A percentile compares a stretch with the other conserved stretches of the same genome.
Evolutionary conservation across 2,888 invertebrate species (phyloP).

Genomic region (Glyphotaelius pellucidus): DNA sequence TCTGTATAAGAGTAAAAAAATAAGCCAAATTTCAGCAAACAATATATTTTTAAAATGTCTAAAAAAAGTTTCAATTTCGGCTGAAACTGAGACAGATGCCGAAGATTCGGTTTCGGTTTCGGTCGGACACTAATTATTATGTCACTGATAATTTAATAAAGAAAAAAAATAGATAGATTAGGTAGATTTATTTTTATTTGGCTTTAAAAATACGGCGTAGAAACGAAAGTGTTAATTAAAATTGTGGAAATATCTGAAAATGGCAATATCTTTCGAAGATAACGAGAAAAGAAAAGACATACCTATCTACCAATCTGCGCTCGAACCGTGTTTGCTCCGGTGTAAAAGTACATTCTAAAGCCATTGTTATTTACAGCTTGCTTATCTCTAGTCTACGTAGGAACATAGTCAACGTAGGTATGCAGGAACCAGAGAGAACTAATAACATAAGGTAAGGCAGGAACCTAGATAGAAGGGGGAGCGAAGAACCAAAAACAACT

Average conservation of each 20-base stretch:
- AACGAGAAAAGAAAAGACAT: neutral
- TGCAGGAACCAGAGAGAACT: neutral
- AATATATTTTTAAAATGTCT: too few relatives aligned
- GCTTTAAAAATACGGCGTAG: neutral
- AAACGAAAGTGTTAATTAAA: neutral
- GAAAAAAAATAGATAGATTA: too few relatives aligned
- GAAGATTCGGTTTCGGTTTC: too few relatives aligned
- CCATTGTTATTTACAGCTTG: neutral
- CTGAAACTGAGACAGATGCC: too few relatives aligned
- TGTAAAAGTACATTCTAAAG: neutral
- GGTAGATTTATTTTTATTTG: neutral
- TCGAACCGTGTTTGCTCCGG: neutral
- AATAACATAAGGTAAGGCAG: neutral
- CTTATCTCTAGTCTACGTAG: neutral
- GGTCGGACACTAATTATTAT: too few relatives aligned
- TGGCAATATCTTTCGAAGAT: neutral
- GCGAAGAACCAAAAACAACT: neutral
- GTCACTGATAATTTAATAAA: neutral
- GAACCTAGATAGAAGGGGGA: neutral
- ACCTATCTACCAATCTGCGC: neutral
- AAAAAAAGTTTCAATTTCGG: too few relatives aligned
- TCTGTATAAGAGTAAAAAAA: too few relatives aligned
- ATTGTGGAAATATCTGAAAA: neutral
- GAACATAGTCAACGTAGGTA: neutral
- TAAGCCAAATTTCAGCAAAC: too few relatives aligned